Evolutionary conservation across 2,797 vertebrate species (phyloP).

Genomic region (Microctenopoma lineatum): DNA sequence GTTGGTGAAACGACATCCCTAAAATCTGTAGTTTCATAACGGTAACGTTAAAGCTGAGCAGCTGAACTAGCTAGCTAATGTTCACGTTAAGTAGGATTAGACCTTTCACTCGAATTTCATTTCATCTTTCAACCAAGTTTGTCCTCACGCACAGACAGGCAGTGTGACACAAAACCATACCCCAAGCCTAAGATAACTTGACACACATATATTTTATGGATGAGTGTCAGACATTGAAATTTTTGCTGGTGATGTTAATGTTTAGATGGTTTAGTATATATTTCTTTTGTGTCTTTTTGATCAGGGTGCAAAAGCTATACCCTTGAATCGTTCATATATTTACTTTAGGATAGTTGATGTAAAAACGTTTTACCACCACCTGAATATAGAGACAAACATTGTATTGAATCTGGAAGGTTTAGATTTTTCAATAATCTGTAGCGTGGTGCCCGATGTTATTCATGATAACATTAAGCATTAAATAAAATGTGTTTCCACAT

Average conservation of each 20-base stretch:
- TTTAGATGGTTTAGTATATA: neutral
- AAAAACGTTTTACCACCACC: no score
- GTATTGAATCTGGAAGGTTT: no score
- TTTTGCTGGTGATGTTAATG: neutral
- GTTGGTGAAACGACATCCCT: conserved; percentile 50
- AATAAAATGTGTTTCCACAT: no score
- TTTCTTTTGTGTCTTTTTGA: neutral
- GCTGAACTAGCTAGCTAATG: conserved; percentile 20
- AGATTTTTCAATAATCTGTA: no score
- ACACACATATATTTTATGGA: neutral
- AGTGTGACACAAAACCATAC: no score
- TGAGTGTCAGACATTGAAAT: neutral
- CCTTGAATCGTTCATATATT: no score
- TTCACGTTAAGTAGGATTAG: neutral
- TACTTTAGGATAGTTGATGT: no score
- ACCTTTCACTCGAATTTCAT: neutral
- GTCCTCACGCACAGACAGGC: no score
- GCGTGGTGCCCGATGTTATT: no score
- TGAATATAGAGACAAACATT: no score
- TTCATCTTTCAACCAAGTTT: neutral
- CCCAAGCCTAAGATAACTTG: neutral
- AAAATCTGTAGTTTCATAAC: accelerated
- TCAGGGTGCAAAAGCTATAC: neutral
- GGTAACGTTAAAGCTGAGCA: neutral
- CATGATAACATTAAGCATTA: no score